Base-by-base conservation (phyloP, 1,140 invertebrate genomes). In the Ruditapes philippinarum region DNA sequence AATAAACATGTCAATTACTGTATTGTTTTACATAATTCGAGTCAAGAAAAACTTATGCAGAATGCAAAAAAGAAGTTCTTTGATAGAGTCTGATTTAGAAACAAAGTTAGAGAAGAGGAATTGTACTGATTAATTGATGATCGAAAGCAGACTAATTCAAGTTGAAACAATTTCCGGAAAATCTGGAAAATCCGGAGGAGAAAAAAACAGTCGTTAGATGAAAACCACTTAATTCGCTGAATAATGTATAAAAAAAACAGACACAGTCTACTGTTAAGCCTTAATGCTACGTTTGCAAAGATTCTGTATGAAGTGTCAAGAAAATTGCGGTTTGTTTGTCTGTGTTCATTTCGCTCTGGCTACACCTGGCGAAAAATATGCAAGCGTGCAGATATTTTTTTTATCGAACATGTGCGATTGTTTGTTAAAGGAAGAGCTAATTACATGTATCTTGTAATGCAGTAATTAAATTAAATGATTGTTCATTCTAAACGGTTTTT, bases 301-400 rank as follows among this genome's bases (percentile, higher is more conserved):
- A 31, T 31, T 45, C 42, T 70, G 49, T 78, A 78, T 78, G 51
- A 51, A 78, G 36, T 78, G 74, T 51, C 74, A 78, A 36, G 31
- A 38, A 51, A 78, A 51, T 78, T 78, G 38, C 17, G n/a, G 51
- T 78, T 9, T 78, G 51, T 78, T 9, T 78, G 45, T 78, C 74
- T 74, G 42, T 19, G 33, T 31, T 38, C 3, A 12, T 51, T 36
- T 36, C 1, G 9, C n/a, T n/a, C n/a, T n/a, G 38, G 9, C 22
- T 45, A 74, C 70, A 74, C 70, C 74, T 78, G 74, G 65, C 57
- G 57, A n/a, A 70, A 65, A 38, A 19, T 25, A 19, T 70, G 65
- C 65, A 38, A 7, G 65, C 65, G 1, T 70, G 65, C 65, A 36
- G 7, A 31, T 65, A 31, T 65, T 12, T 70, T 70, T 38, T 36